phyloP scores from a whole-genome alignment of 2,797 vertebrate species.

The Poecilia wingei region DNA sequence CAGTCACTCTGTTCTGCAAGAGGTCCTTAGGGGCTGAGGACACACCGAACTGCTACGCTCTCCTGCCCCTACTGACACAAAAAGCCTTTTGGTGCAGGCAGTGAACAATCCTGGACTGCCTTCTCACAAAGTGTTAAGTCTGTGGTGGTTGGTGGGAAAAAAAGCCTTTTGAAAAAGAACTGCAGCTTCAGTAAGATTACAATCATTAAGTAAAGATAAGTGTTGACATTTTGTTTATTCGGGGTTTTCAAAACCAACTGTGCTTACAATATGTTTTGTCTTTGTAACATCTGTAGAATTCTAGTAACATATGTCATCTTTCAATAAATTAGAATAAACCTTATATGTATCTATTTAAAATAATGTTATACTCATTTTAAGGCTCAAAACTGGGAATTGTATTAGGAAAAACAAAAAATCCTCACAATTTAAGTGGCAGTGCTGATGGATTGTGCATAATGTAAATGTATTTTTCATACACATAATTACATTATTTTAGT shows the following conservation, averaged over 20 bases:
- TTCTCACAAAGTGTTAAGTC: slow-evolving; percentile 45
- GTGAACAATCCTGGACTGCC: slow-evolving; percentile 21
- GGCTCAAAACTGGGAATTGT: background rate
- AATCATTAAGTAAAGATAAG: slow-evolving; percentile 19
- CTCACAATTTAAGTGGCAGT: background rate
- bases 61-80: slow-evolving; percentile 42
- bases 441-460: background rate
- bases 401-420: background rate
- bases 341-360: background rate
- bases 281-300: background rate
- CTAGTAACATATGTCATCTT: background rate
- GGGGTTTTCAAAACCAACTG: background rate
- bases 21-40: slow-evolving; percentile 45
- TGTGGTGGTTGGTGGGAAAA: slow-evolving; percentile 11
- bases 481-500: background rate
- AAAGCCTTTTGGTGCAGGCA: slow-evolving; percentile 37
- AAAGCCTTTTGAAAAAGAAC: background rate
- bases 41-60: slow-evolving; percentile 34
- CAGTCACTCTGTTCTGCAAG: slow-evolving; percentile 58
- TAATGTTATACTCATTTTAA: background rate
- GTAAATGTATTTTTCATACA: background rate
- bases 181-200: slow-evolving; percentile 26
- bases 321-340: background rate
- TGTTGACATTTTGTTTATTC: background rate
- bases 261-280: background rate